Percentiles rank a stretch among this genome's conserved stretches.
These are phyloP conservation scores for Achatina immaculata DNA, from an alignment of 1,140 invertebrate genomes.

Conservation along the genomic window DNA sequence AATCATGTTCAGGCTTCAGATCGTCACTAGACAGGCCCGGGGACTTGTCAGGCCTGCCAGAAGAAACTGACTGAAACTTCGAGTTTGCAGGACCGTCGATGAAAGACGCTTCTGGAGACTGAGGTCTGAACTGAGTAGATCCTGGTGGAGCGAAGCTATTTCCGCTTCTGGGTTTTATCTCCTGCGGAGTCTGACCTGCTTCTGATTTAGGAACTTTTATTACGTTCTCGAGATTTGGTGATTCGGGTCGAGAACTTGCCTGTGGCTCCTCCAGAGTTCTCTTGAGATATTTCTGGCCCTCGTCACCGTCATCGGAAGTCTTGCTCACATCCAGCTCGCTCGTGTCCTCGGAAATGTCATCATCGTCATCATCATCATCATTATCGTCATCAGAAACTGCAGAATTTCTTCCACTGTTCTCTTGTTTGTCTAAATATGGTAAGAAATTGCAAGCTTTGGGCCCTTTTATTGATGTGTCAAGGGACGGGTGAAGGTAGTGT, in stretches of 20 bases:
- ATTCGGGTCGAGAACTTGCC: background rate
- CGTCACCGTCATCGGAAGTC: slow-evolving; percentile 32
- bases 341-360: slow-evolving; percentile 48
- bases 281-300: background rate
- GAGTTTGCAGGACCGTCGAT: background rate
- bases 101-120: slow-evolving; percentile 3
- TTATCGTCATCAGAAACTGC: background rate
- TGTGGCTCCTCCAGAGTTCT: background rate
- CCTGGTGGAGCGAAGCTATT: slow-evolving; percentile 12
- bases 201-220: background rate
- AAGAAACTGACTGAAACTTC: background rate
- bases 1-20: background rate
- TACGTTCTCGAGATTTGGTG: background rate
- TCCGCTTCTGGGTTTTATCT: background rate
- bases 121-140: slow-evolving; percentile 28
- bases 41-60: slow-evolving; percentile 33
- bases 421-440: slow-evolving; percentile 14
- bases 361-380: too few species aligned
- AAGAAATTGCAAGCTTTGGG: background rate
- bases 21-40: slow-evolving; percentile 54
- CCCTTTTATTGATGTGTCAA: slow-evolving; percentile 12
- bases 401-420: slow-evolving; percentile 23
- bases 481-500: slow-evolving; percentile 25
- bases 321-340: slow-evolving; percentile 56
- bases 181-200: background rate